These are phyloP conservation scores for Phocides pigmalion DNA, from an alignment of 1,140 invertebrate genomes.

Conservation along the genomic window DNA sequence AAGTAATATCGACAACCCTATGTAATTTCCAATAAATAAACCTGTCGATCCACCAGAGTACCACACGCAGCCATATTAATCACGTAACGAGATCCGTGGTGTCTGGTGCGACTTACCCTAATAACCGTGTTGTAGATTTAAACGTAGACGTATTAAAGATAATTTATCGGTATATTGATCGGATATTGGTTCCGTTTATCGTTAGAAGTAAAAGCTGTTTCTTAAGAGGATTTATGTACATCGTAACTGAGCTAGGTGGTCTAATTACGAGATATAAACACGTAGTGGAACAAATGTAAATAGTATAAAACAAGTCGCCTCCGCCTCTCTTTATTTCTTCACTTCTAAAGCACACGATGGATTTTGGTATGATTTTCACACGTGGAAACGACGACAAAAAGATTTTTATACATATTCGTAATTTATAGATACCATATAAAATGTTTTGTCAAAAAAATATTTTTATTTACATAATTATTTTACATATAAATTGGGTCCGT, in stretches of 20 bases:
- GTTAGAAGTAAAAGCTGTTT: not conserved
- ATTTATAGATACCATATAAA: too few species aligned
- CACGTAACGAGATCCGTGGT: not conserved
- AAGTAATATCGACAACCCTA: not conserved
- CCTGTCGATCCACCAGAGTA: not conserved
- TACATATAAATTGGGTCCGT: too few species aligned
- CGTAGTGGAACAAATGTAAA: too few species aligned
- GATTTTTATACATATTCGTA: too few species aligned
- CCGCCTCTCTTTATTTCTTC: too few species aligned
- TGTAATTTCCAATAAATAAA: not conserved
- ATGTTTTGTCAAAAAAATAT: too few species aligned
- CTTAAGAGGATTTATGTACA: not conserved
- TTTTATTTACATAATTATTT: too few species aligned
- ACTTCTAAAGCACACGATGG: too few species aligned
- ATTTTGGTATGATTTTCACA: too few species aligned
- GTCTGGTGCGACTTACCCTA: not conserved
- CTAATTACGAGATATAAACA: not conserved
- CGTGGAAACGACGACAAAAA: too few species aligned
- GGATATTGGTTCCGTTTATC: conserved; percentile 1
- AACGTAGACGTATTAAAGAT: not conserved
- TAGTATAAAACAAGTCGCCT: too few species aligned
- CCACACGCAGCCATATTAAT: conserved; percentile 1
- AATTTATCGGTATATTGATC: conserved; percentile 1
- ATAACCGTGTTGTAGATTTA: not conserved
- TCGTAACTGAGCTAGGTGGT: too few species aligned